phyloP scores from a whole-genome alignment of 2,113 vertebrate species.

The Tringa solitaria region DNA sequence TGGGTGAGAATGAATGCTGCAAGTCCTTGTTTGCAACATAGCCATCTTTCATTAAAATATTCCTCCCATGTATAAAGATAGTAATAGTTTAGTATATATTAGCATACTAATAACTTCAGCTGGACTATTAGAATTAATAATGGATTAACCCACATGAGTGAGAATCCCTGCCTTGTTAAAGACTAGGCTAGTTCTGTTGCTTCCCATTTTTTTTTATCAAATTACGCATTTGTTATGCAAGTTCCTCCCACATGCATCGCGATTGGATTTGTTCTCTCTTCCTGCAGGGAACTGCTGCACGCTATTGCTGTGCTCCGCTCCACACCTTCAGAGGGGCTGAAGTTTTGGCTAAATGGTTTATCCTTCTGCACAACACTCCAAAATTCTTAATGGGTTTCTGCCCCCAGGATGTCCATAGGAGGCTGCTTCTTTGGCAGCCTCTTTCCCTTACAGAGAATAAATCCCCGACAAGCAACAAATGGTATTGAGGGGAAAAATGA shows the following conservation, averaged over 20 bases:
- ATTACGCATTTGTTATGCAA: neutral
- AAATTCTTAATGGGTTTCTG: neutral
- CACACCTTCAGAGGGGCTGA: neutral
- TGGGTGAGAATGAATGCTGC: neutral
- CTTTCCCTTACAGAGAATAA: neutral
- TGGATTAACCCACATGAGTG: neutral
- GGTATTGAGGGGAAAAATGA: neutral
- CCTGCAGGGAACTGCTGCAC: neutral
- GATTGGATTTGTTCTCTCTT: neutral
- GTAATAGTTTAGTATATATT: slow-evolving; percentile 33
- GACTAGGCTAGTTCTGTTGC: neutral
- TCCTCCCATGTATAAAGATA: neutral
- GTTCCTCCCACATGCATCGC: neutral
- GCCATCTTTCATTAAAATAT: neutral
- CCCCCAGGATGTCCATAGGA: neutral
- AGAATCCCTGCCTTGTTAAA: slow-evolving; percentile 5
- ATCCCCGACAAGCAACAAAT: neutral
- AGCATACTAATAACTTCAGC: slow-evolving; percentile 30
- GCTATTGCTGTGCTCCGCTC: neutral
- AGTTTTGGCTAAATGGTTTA: neutral
- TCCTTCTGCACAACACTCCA: neutral
- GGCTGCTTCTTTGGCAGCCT: neutral
- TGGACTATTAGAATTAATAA: slow-evolving; percentile 26
- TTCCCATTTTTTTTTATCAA: neutral
- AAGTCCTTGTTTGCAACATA: neutral